Conservation (phyloP, 2,113 vertebrate genomes). For the Cheilinus undulatus region DNA sequence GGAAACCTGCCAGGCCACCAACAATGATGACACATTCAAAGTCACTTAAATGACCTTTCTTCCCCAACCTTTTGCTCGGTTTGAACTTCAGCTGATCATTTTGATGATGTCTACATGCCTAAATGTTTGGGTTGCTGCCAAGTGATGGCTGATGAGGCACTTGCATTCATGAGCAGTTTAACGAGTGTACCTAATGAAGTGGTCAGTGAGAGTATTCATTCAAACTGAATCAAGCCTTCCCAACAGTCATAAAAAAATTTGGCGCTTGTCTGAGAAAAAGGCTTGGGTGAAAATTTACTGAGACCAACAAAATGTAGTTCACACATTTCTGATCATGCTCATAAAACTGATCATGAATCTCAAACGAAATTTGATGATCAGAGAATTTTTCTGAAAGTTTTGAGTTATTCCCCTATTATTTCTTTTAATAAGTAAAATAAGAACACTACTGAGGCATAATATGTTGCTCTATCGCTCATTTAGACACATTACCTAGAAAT, state of each 20-base stretch:
- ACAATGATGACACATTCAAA: too few species aligned
- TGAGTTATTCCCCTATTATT: background rate
- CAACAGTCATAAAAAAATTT: constrained; percentile 1
- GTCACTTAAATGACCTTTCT: too few species aligned
- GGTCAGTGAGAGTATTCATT: too few species aligned
- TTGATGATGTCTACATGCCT: too few species aligned
- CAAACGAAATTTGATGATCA: constrained; percentile 1
- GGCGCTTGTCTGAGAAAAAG: background rate
- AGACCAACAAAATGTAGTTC: constrained; percentile 2
- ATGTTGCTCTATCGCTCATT: constrained; percentile 12
- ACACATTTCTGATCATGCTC: background rate
- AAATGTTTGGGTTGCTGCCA: too few species aligned
- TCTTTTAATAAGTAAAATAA: background rate
- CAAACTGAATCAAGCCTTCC: constrained; percentile 7
- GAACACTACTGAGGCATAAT: constrained; percentile 11
- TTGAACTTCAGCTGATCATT: too few species aligned
- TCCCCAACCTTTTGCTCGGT: too few species aligned
- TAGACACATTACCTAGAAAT: background rate
- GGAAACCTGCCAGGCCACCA: too few species aligned
- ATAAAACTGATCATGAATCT: constrained; percentile 22
- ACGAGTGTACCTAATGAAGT: too few species aligned
- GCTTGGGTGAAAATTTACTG: background rate
- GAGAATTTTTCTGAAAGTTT: background rate
- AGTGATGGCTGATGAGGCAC: too few species aligned
- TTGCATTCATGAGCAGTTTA: too few species aligned